Percentiles rank a stretch among this genome's conserved stretches.
Evolutionary conservation across 2,113 vertebrate genomes (phyloP).

Genomic region (Zosterops japonicus): DNA sequence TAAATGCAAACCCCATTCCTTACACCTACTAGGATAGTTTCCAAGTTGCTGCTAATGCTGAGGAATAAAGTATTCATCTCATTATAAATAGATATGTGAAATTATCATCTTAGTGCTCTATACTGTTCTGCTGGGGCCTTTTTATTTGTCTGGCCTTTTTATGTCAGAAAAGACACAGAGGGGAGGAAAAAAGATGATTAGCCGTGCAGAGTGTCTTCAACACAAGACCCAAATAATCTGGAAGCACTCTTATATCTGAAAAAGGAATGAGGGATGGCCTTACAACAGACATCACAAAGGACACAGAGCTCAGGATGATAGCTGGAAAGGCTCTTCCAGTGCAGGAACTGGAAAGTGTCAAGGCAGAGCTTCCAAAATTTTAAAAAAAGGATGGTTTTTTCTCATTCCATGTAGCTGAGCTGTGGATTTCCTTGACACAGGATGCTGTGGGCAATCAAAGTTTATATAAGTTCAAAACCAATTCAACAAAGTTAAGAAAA

Average conservation of each 20-base stretch:
- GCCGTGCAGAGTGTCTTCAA: rapidly evolving
- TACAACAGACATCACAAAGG: not conserved
- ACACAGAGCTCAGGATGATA: not conserved
- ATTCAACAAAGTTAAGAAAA: not conserved
- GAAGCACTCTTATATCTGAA: not conserved
- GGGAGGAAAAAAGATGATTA: not conserved
- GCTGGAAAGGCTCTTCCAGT: not conserved
- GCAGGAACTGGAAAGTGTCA: not conserved
- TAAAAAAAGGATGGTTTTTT: not conserved
- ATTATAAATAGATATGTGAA: not conserved
- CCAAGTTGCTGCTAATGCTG: not conserved
- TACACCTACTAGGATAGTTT: not conserved
- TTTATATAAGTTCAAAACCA: not conserved
- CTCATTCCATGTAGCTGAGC: not conserved
- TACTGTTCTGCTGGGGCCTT: not conserved
- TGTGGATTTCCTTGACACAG: not conserved
- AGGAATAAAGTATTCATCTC: not conserved
- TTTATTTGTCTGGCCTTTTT: not conserved
- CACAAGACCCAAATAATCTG: not conserved
- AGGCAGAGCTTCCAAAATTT: not conserved
- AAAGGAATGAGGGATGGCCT: not conserved
- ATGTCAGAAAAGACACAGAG: not conserved
- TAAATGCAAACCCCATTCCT: not conserved
- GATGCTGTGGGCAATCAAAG: not conserved
- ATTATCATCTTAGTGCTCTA: not conserved